Evolutionary conservation across 2,113 vertebrate species (phyloP).

Genomic region (Ailuropoda melanoleuca): DNA sequence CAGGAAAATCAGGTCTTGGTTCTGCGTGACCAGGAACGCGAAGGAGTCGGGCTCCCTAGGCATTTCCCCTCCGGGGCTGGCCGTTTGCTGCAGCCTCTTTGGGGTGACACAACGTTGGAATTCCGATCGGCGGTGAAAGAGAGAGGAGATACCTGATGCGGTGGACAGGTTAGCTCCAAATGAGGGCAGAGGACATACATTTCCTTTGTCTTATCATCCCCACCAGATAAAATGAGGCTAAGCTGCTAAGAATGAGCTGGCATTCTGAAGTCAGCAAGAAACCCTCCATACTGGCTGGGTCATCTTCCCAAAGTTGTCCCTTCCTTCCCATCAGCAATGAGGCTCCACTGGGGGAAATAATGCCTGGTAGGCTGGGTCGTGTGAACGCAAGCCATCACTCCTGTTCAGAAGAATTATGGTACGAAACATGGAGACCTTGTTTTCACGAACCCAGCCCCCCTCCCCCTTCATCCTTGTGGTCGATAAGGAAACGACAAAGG

Average conservation of each 20-base stretch:
- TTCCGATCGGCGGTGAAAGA: neutral
- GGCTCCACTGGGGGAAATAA: neutral
- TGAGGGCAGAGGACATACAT: neutral
- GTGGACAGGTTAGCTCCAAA: neutral
- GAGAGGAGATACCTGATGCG: neutral
- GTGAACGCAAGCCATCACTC: neutral
- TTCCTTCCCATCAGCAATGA: neutral
- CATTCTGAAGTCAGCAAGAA: neutral
- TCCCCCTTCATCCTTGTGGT: neutral
- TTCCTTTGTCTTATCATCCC: neutral
- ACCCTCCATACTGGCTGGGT: neutral
- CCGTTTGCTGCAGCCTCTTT: neutral
- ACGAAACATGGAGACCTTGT: neutral
- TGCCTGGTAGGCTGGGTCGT: neutral
- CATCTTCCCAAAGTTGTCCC: neutral
- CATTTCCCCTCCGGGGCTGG: neutral
- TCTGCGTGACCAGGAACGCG: neutral
- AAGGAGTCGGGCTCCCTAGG: neutral
- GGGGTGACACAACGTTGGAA: neutral
- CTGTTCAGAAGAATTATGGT: neutral
- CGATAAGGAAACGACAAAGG: neutral
- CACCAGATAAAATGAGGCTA: neutral
- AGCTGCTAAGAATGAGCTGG: neutral
- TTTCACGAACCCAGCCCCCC: neutral
- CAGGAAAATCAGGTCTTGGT: neutral